Evolutionary conservation across 64 coral and sea anemone genomes (phyloP).

Genomic region (Hydrozoanthus tunicans): DNA sequence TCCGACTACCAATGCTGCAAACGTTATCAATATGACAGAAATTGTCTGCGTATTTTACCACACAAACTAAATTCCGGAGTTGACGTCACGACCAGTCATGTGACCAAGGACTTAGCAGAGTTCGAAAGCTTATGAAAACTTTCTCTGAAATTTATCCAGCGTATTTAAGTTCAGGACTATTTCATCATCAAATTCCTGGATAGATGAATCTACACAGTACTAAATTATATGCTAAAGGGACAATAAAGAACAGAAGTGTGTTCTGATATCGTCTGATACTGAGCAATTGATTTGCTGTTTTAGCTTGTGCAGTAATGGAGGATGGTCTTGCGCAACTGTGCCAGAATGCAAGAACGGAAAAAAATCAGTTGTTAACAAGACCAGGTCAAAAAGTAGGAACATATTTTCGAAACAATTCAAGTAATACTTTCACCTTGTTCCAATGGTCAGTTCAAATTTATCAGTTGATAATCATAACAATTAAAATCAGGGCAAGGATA

Average conservation of each 20-base stretch:
- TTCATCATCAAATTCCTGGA: too few species aligned
- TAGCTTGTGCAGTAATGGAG: slow-evolving; percentile 36
- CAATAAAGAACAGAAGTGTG: neutral
- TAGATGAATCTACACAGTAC: neutral
- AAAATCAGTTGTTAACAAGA: slow-evolving; percentile 37
- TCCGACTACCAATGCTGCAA: too few species aligned
- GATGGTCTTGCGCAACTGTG: slow-evolving; percentile 39
- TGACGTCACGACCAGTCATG: too few species aligned
- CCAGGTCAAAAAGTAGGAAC: slow-evolving; percentile 13
- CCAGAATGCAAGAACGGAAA: slow-evolving; percentile 32
- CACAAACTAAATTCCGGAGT: too few species aligned
- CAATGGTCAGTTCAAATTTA: too few species aligned
- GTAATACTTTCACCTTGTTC: too few species aligned
- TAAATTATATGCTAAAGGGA: neutral
- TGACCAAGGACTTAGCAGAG: too few species aligned
- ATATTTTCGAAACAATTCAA: neutral
- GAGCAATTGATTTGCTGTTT: neutral
- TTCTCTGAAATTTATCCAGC: too few species aligned
- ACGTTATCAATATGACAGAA: too few species aligned
- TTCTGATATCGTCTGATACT: neutral
- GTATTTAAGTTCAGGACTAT: too few species aligned
- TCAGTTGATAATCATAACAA: neutral
- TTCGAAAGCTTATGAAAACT: too few species aligned
- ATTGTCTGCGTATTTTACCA: too few species aligned
- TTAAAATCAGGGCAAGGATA: neutral